Percentiles rank a stretch among this genome's conserved stretches.
Evolutionary conservation across 2,797 vertebrate species (phyloP).

Genomic region (Rhodeus uyekii): DNA sequence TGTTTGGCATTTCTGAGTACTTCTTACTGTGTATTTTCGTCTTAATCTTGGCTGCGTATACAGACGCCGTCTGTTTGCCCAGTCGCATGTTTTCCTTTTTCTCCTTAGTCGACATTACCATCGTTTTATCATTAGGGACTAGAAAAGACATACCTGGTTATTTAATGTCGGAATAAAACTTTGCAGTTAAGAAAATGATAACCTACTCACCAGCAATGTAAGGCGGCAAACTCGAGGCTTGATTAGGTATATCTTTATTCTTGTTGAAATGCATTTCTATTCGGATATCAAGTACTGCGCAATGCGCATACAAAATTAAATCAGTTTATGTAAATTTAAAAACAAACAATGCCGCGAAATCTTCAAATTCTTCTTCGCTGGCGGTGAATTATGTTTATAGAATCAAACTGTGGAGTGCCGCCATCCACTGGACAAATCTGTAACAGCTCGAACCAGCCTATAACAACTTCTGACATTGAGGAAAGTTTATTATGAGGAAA

Average conservation of each 20-base stretch:
- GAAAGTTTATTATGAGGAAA: too few relatives aligned
- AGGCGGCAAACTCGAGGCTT: background rate
- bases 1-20: background rate
- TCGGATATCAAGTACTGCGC: background rate
- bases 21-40: conserved; percentile 75
- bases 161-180: background rate
- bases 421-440: conserved; percentile 7
- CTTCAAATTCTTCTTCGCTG: conserved; percentile 33
- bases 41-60: conserved; percentile 75
- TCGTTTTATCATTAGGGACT: conserved; percentile 20
- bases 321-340: conserved; percentile 25
- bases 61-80: conserved; percentile 57
- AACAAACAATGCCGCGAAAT: conserved; percentile 45
- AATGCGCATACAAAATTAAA: background rate
- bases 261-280: conserved; percentile 28
- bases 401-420: background rate
- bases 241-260: background rate
- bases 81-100: conserved; percentile 56
- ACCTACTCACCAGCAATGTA: conserved; percentile 20
- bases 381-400: background rate
- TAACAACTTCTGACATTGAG: background rate
- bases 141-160: background rate
- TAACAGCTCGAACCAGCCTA: background rate
- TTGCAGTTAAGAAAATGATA: background rate
- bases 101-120: conserved; percentile 22